Evolutionary conservation across 2,888 invertebrate species (phyloP), one percentile per base, ranked within the genome.

Genomic region (Philereme vetulata): DNA sequence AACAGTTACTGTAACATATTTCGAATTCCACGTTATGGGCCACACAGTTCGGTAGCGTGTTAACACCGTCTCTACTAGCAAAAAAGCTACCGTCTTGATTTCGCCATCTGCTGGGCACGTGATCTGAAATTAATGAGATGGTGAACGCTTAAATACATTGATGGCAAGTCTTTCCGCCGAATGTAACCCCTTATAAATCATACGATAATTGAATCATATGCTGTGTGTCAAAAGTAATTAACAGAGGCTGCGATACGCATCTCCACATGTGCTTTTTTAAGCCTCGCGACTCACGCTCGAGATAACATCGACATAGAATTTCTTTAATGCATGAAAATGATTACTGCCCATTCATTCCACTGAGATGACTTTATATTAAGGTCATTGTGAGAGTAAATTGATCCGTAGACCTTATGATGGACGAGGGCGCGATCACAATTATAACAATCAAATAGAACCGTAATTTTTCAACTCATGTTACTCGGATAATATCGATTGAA

Each of bases 131-230:
- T 86, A 86, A 90, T 86, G 78, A 80, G 80, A 85, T 85, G 85
- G 83, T 90, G 87, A 86, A 88, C 88, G 89, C 84, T 85, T 75
- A 84, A 89, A 85, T 86, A 88, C 87, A 80, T 83, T 72, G 77
- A 72, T 71, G 73, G 72, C 74, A 74, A 75, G 77, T 74, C 78
- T 80, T 81, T 75, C 80, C 78, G 71, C 67, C 71, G 60, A 62
- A 71, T 70, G 75, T 75, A 82, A 77, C 81, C 84, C 85, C 74
- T 80, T 76, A 88, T 92, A 91, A 91, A 91, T 92, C 91, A 91
- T 91, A 88, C 81, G 88, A 86, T 92, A 92, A 92, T 92, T 92
- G 91, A 92, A 92, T 92, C 91, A 91, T 92, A 91, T 91, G 92
- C 91, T 86, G 89, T 88, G 82, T 88, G 92, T 92, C 91, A 90